Evolutionary conservation across 2,113 vertebrate genomes (phyloP), one percentile per base, ranked within the genome.

Genomic region (Cryptomyrus ogoouensis): DNA sequence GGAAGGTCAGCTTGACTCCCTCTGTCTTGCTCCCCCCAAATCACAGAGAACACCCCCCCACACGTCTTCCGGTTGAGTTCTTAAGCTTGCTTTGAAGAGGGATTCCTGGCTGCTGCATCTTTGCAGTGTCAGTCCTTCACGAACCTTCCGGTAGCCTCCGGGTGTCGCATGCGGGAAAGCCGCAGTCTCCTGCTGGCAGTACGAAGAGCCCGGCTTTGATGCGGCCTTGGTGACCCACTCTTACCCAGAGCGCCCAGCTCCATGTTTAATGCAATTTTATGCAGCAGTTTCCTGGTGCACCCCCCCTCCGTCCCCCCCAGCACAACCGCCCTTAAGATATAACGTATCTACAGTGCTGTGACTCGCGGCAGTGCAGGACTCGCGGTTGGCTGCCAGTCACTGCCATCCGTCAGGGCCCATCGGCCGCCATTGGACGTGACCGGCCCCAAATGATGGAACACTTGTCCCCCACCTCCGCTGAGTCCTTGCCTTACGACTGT

Each of bases 251-350:
- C 27, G 1, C 8, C 46, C 24, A 70, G 31, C 46, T 21, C 15
- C 70, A 52, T 80, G 62, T 89, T 89, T 89, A 89, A 89, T 49
- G 62, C 66, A 89, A n/a, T 77, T 74, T 80, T 70, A 77, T 80
- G 66, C 44, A 77, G 88, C 47, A 77, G 66, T 21, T 49, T 85
- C 62, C 1, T 12, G 35, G 17, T 52, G 53, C 88, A n/a, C 39
- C 9, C 88, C 66, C 2, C 85, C 31, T 8, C 62, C 39, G 49
- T 12, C 15, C 86, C 27, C 27, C 49, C 17, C 83, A 10, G 19
- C 10, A 1, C 83, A n/a, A 47, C 62, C 13, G 3, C 66, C 46
- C 87, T 39, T 47, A 47, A 62, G 17, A 47, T 44, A 10, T 77
- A 31, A 88, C 47, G 24, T 27, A 85, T 80, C 74, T 42, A 49